Base-by-base conservation (phyloP, 2,888 invertebrate genomes). In the Leptopilina drosophilae region DNA sequence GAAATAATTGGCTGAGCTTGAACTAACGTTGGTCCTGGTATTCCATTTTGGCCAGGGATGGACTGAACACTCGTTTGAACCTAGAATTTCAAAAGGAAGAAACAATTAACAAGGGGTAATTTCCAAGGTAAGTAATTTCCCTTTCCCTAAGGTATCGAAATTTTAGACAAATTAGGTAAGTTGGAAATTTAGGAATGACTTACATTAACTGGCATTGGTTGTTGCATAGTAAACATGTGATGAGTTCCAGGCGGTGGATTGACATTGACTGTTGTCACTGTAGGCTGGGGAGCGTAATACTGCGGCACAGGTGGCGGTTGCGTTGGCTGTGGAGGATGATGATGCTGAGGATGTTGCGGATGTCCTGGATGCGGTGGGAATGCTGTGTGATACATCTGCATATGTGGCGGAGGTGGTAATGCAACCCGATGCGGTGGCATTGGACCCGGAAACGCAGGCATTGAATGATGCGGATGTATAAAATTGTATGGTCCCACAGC, bases 401-500 rank as follows among this genome's bases (percentile, higher is more conserved):
- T 92, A 82, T 93, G 93, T 11, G 92, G 92, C 46, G 90, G 90
- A 15, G 91, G 91, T 33, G 92, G 91, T 76, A 93, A 84, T 59
- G 93, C 91, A 40, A 93, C 92, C 82, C 92, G 89, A 81, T 93
- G 92, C 59, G 93, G 93, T 83, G 93, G 93, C 91, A 93, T 90
- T 86, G 93, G 93, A 82, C 93, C 93, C 86, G 93, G 93, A 83
- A 93, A 93, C 66, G 92, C 90, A 69, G 93, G 91, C 78, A 92
- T 92, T 56, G 90, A 88, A 84, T 93, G 93, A 84, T 94, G 94
- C 7, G 94, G 94, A 85, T 95, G 96, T 11, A 95, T 93, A 89
- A 96, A 96, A 85, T 94, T 94, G 90, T 96, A 96, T 33, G 96
- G 95, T 76, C 92, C 92, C 20, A 94, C 93, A 0, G 94, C 93